Evolutionary conservation across 1,140 invertebrate species (phyloP).

Genomic region (Micrasema longulum): DNA sequence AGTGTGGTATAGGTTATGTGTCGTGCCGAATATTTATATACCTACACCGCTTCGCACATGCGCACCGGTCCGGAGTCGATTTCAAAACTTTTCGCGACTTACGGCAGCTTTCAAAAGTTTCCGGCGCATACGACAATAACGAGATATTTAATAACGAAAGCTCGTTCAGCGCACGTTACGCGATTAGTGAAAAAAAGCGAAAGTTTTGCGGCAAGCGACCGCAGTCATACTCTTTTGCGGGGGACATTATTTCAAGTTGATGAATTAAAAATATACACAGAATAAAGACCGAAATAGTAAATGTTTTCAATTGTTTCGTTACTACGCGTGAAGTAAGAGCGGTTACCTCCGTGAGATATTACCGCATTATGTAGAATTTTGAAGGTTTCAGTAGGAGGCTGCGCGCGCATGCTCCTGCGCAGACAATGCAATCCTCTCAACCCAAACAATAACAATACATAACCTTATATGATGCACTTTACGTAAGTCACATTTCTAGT

Average conservation of each 20-base stretch:
- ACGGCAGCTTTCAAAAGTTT: slow-evolving; percentile 20
- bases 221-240: too few relatives aligned
- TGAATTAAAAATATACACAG: too few relatives aligned
- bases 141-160: background rate
- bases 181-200: too few relatives aligned
- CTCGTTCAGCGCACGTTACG: too few relatives aligned
- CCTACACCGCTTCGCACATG: slow-evolving; percentile 21
- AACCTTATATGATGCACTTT: background rate
- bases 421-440: slow-evolving; percentile 8
- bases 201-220: too few relatives aligned
- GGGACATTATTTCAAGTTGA: too few relatives aligned
- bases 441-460: slow-evolving; percentile 24
- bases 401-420: slow-evolving; percentile 29
- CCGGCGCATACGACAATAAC: background rate
- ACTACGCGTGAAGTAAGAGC: background rate
- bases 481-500: too few relatives aligned
- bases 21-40: slow-evolving; percentile 44
- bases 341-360: slow-evolving; percentile 5
- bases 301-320: background rate
- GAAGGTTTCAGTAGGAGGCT: slow-evolving; percentile 7
- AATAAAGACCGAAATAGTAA: background rate
- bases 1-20: slow-evolving; percentile 38
- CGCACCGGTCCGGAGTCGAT: slow-evolving; percentile 26
- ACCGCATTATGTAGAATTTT: slow-evolving; percentile 31
- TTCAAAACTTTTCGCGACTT: slow-evolving; percentile 39